Evolutionary conservation across 2,113 vertebrate species (phyloP).

Genomic region (Strix aluco): DNA sequence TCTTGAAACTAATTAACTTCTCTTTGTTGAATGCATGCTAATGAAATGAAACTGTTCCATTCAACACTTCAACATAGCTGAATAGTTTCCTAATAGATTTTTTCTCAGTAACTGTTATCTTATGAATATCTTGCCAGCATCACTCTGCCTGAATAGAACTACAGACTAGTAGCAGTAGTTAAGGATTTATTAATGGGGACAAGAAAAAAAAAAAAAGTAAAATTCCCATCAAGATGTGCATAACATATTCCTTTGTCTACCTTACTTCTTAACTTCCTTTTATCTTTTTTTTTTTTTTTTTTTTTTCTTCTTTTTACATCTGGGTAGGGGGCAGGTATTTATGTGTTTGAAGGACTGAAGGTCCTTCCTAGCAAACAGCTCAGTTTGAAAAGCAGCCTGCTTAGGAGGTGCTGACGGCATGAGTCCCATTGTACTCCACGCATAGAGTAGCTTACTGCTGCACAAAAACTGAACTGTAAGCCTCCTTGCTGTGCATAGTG

Average conservation of each 20-base stretch:
- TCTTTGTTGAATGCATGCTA: constrained; percentile 29
- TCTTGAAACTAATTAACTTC: constrained; percentile 58
- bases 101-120: not conserved
- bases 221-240: not conserved
- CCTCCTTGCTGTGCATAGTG: not conserved
- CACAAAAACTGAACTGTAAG: not conserved
- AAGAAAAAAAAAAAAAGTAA: not conserved
- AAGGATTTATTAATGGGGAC: not conserved
- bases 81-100: constrained; percentile 15
- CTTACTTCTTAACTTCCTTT: not conserved
- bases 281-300: no score
- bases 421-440: not conserved
- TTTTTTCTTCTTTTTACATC: fast-evolving
- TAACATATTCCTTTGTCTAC: not conserved
- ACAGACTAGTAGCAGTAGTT: not conserved
- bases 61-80: not conserved
- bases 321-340: not conserved
- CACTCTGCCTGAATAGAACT: not conserved
- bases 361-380: not conserved
- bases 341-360: not conserved
- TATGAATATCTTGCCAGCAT: not conserved
- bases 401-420: not conserved
- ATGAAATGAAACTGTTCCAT: constrained; percentile 21
- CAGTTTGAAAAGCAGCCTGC: not conserved
- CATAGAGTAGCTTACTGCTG: not conserved